These are phyloP conservation scores for Dilophus febrilis DNA, from an alignment of 2,888 invertebrate genomes.

Conservation along the genomic window DNA sequence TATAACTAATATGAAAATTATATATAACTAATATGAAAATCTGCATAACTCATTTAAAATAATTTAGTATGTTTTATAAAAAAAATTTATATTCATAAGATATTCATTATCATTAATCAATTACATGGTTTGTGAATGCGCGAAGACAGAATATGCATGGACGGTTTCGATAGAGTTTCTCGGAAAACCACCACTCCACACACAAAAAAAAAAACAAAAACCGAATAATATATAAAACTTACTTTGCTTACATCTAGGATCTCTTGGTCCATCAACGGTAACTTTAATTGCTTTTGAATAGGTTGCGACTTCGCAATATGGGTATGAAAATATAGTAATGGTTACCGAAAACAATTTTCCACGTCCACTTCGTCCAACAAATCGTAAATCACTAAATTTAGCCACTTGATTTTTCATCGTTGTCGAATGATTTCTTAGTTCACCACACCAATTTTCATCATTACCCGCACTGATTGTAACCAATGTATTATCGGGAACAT, in stretches of 20 bases:
- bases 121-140: background rate
- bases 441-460: constrained; percentile 94
- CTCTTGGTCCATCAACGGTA: constrained; percentile 96
- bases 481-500: constrained; percentile 83
- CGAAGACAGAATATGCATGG: no score
- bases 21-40: no score
- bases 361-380: constrained; percentile 92
- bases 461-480: constrained; percentile 93
- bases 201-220: background rate
- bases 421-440: constrained; percentile 81
- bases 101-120: background rate
- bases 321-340: constrained; percentile 53
- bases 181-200: background rate
- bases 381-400: constrained; percentile 94
- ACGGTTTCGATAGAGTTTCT: no score
- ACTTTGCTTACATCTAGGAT: constrained; percentile 94
- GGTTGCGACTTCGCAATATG: constrained; percentile 66
- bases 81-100: no score
- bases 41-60: no score
- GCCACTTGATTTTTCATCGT: constrained; percentile 97
- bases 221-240: constrained; percentile 34
- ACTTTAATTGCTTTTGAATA: constrained; percentile 97
- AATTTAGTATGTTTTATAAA: no score
- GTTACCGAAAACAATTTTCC: constrained; percentile 93
- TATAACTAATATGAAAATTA: no score